phyloP scores from a whole-genome alignment of 2,888 invertebrate species.

The Antheraea assamensis region DNA sequence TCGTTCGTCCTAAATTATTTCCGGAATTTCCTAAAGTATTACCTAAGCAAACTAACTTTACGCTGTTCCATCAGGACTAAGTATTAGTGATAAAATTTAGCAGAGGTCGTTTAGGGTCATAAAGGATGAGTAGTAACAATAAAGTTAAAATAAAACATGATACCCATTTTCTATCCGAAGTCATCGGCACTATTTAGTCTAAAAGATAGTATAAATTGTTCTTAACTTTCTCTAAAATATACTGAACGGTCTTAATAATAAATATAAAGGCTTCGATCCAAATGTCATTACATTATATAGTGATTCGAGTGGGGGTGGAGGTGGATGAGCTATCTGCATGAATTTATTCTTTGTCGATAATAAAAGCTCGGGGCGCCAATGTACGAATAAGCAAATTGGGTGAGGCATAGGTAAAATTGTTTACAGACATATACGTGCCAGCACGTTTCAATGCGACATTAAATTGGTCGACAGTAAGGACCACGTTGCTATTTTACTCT shows the following conservation, averaged over 20 bases:
- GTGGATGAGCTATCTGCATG: constrained; percentile 22
- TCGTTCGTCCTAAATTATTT: too few relatives aligned
- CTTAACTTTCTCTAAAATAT: neutral
- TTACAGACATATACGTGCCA: constrained; percentile 58
- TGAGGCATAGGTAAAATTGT: constrained; percentile 63
- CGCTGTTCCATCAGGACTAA: too few relatives aligned
- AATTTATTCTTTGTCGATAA: constrained; percentile 52
- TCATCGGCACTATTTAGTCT: neutral
- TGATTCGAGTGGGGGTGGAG: neutral
- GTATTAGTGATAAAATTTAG: too few relatives aligned
- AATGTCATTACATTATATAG: neutral
- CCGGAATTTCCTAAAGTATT: too few relatives aligned
- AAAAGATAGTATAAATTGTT: neutral
- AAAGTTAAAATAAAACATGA: too few relatives aligned
- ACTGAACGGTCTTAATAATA: neutral
- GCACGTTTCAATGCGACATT: constrained; percentile 48
- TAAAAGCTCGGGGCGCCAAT: constrained; percentile 63
- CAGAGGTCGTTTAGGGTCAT: too few relatives aligned
- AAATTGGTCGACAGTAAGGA: constrained; percentile 46
- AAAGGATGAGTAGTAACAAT: too few relatives aligned
- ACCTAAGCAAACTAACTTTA: too few relatives aligned
- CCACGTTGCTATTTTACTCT: constrained; percentile 41
- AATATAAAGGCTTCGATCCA: neutral
- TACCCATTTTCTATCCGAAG: too few relatives aligned
- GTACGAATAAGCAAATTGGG: constrained; percentile 59